Evolutionary conservation across 1,140 invertebrate species (phyloP).

Genomic region (Babylonia areolata): DNA sequence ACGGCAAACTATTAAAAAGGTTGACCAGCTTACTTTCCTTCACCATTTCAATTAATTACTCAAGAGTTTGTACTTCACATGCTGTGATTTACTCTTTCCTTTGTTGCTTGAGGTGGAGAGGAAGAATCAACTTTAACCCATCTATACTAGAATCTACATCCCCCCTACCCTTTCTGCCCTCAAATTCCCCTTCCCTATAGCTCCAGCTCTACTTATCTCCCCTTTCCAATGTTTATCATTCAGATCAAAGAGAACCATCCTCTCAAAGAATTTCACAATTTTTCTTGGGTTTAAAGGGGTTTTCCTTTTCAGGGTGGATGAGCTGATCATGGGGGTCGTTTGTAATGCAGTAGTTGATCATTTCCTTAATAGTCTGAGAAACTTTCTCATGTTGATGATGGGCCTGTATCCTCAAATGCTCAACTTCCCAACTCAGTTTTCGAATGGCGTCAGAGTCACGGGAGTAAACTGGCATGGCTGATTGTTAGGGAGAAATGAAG

Average conservation of each 20-base stretch:
- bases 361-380: constrained; percentile 49
- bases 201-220: no score
- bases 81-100: no score
- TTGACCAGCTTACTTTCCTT: no score
- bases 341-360: constrained; percentile 45
- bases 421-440: constrained; percentile 46
- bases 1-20: no score
- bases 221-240: no score
- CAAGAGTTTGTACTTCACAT: no score
- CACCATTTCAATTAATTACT: no score
- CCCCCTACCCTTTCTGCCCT: no score
- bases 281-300: constrained; percentile 57
- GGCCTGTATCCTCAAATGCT: constrained; percentile 43
- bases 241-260: background rate
- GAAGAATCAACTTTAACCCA: no score
- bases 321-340: constrained; percentile 46
- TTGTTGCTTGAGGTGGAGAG: no score
- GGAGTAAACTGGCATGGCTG: constrained; percentile 44
- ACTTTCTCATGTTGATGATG: constrained; percentile 38
- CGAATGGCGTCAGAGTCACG: constrained; percentile 47
- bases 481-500: constrained; percentile 22
- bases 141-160: no score
- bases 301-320: constrained; percentile 58
- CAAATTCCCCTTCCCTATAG: no score
- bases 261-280: constrained; percentile 45